Percentiles rank a stretch among this genome's conserved stretches.
Evolutionary conservation across 2,113 vertebrate species (phyloP).

Genomic region (Ranitomeya imitator): DNA sequence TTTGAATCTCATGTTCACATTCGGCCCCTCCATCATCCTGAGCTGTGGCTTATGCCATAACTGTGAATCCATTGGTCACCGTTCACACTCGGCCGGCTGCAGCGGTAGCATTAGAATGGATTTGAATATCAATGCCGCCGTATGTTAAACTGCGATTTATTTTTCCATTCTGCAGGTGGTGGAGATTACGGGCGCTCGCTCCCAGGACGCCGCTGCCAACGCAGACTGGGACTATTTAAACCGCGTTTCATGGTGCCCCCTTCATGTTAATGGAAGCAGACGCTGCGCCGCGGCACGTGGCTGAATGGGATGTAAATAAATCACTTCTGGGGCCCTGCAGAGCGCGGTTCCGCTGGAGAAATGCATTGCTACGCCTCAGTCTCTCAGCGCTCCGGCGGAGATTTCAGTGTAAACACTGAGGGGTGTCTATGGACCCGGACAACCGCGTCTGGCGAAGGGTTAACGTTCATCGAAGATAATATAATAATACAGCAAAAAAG

Average conservation of each 20-base stretch:
- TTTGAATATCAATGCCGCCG: slow-evolving; percentile 73
- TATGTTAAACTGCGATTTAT: slow-evolving; percentile 62
- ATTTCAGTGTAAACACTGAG: slow-evolving; percentile 4
- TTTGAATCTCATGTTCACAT: not conserved
- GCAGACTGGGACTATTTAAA: slow-evolving; percentile 14
- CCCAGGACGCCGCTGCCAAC: not conserved
- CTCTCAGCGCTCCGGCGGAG: not conserved
- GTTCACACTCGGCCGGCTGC: slow-evolving; percentile 67
- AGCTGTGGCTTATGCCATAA: slow-evolving; percentile 65
- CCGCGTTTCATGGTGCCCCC: slow-evolving; percentile 39
- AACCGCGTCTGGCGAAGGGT: not conserved
- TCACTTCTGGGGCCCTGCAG: slow-evolving; percentile 18
- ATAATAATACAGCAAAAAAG: not conserved
- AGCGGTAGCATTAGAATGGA: slow-evolving; percentile 66
- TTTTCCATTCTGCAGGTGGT: slow-evolving; percentile 60
- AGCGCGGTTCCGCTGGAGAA: not conserved
- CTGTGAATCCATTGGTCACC: slow-evolving; percentile 72
- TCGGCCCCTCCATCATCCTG: slow-evolving; percentile 59
- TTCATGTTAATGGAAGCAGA: slow-evolving; percentile 42
- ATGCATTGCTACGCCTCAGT: slow-evolving; percentile 15
- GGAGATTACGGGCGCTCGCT: slow-evolving; percentile 65
- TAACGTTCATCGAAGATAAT: not conserved
- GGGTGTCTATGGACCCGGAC: not conserved
- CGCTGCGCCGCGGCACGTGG: not conserved
- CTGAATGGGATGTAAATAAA: not conserved